These are phyloP conservation scores for Drosophila murphyi DNA, from an alignment of 1,140 invertebrate genomes.

Conservation along the genomic window DNA sequence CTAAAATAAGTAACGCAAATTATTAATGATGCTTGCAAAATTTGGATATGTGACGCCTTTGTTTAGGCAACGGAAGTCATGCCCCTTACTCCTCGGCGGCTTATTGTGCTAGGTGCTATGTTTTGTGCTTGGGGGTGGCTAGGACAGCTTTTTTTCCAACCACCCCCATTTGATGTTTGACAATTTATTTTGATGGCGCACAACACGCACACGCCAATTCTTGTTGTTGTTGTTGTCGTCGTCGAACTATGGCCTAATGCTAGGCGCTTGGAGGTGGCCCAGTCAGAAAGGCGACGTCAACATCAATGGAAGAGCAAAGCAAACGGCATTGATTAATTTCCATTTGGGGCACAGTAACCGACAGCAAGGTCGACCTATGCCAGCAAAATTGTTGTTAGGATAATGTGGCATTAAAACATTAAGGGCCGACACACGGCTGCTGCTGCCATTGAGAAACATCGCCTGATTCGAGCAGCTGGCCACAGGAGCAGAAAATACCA, in stretches of 20 bases:
- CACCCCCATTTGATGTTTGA: constrained; percentile 63
- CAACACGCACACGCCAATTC: constrained; percentile 59
- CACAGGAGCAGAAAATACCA: not conserved
- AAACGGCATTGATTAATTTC: constrained; percentile 80
- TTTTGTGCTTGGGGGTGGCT: constrained; percentile 40
- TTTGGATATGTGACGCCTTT: constrained; percentile 68
- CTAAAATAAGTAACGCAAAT: constrained; percentile 71
- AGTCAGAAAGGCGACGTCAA: constrained; percentile 45
- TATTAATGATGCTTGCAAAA: constrained; percentile 64
- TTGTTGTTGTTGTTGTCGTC: constrained; percentile 33
- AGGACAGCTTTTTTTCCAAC: constrained; percentile 32
- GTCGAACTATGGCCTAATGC: constrained; percentile 43
- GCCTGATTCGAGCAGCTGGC: not conserved
- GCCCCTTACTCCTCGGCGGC: not conserved
- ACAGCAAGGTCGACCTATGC: constrained; percentile 58
- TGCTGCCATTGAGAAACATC: constrained; percentile 7
- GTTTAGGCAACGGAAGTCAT: constrained; percentile 58
- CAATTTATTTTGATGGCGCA: constrained; percentile 76
- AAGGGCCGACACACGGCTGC: constrained; percentile 43
- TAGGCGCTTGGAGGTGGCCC: constrained; percentile 25
- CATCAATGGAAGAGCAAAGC: constrained; percentile 58
- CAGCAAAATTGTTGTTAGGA: constrained; percentile 71
- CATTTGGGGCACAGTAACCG: constrained; percentile 62
- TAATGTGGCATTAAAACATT: constrained; percentile 77
- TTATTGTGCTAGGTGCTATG: constrained; percentile 36